phyloP scores from a whole-genome alignment of 2,888 invertebrate genomes.

The Rhingia rostrata region DNA sequence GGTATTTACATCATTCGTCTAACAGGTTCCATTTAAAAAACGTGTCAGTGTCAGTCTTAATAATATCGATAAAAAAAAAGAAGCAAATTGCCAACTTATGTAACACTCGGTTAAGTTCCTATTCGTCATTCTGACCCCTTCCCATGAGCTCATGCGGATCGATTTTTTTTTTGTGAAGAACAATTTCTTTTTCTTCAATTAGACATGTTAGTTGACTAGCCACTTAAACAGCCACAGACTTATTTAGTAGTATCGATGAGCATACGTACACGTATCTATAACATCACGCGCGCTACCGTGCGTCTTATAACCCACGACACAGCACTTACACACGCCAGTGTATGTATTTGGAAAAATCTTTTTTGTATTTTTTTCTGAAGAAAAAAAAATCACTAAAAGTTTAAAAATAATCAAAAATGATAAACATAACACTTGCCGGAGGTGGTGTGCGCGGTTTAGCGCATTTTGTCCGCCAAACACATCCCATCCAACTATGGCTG shows the following conservation, averaged over 20 bases:
- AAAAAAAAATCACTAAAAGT: neutral
- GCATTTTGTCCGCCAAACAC: slow-evolving; percentile 10
- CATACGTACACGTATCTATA: slow-evolving; percentile 16
- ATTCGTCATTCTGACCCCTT: too few species aligned
- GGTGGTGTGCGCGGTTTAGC: slow-evolving; percentile 2
- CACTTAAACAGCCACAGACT: slow-evolving; percentile 40
- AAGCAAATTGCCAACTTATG: too few species aligned
- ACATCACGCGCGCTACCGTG: slow-evolving; percentile 45
- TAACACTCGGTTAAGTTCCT: too few species aligned
- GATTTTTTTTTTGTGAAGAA: too few species aligned
- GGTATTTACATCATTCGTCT: too few species aligned
- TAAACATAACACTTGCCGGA: slow-evolving; percentile 11
- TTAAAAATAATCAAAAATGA: slow-evolving; percentile 43
- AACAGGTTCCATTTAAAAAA: too few species aligned
- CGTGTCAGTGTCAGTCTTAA: too few species aligned
- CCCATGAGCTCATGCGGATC: too few species aligned
- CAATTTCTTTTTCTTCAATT: neutral
- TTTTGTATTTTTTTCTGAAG: neutral
- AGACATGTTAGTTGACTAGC: slow-evolving; percentile 32
- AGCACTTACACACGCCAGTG: slow-evolving; percentile 30
- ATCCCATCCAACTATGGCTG: neutral
- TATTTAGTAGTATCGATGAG: slow-evolving; percentile 1
- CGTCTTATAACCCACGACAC: slow-evolving; percentile 27
- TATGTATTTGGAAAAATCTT: slow-evolving; percentile 2
- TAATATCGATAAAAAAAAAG: too few species aligned